Evolutionary conservation across 1,140 invertebrate species (phyloP), one percentile per base, ranked within the genome.

Genomic region (Eurosta solidaginis): DNA sequence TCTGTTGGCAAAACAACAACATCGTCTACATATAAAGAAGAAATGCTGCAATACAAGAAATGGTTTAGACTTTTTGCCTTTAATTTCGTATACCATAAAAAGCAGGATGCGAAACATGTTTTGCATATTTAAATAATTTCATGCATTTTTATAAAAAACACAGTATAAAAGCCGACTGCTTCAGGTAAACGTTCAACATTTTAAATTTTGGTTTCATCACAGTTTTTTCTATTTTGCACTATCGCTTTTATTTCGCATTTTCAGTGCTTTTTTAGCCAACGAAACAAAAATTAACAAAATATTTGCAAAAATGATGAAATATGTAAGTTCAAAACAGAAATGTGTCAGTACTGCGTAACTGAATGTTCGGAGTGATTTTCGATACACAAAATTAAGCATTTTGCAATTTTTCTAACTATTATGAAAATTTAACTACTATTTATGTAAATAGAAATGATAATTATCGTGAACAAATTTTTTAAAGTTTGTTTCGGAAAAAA

Each of bases 91-190:
- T 29, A 27, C n/a, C 59, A 77, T 44, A 74, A 74, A 83, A 84
- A 85, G 81, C 81, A 77, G 78, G 78, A 79, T 80, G 81, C 81
- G 82, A 84, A 86, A 85, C 85, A 86, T 86, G 85, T 86, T 86
- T 86, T 74, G 85, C 85, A 86, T 86, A 82, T 85, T 86, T 82
- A 86, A 63, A 63, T 80, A 76, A 54, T 77, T 77, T 54, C 75
- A 76, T 59, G 50, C 63, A 73, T 76, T 33, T 78, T 78, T 36
- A 40, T 73, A 77, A 52, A 49, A 40, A 22, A 6, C 52, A 50
- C 47, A n/a, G 79, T 85, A 86, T 86, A 86, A 83, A 85, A 86
- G 83, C 78, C 52, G 77, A 63, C 68, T 59, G 80, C 17, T 73
- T 59, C 25, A 20, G 10, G 22, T 14, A 22, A 42, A 10, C 25